Evolutionary conservation across 2,113 vertebrate species (phyloP), one percentile per base, ranked within the genome.

Genomic region (Takifugu flavidus): DNA sequence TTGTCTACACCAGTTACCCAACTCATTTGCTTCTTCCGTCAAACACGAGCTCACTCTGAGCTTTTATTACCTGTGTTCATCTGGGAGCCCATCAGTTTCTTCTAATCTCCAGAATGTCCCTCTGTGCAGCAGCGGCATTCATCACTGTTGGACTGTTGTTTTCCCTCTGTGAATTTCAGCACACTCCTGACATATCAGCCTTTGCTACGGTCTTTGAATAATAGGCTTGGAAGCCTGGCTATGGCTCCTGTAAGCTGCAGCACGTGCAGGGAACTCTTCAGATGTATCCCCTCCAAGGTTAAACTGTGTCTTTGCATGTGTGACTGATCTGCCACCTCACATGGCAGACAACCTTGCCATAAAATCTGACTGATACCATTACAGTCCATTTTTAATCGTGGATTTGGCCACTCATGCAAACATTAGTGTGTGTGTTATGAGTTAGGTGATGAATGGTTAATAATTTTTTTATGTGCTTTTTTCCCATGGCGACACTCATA

Each of bases 181-280:
- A 72, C 2, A 53, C 74, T 83, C 78, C 82, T 67, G 74, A 87
- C 55, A 71, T 76, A 79, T 76, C 78, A 78, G 72, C 72, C 20
- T 20, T 61, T 56, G 65, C 66, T 69, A 58, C 56, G 57, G n/a
- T 78, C 62, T 78, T 52, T 58, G 67, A 79, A 75, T 80, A 82
- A 82, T 66, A 63, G 58, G 56, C 31, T 3, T 58, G 56, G 75
- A 70, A 84, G 55, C 34, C 34, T 39, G 34, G 34, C 34, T 39
- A 10, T 39, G 7, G 34, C 1, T 11, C 5, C 28, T 15, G n/a
- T 6, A 2, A 28, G 28, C 28, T 26, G 13, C 5, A 15, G 14
- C 8, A 14, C n/a, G 34, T 39, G 34, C 7, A 39, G 34, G 34
- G 34, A 39, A 6, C 34, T 11, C 8, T 11, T 10, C 34, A 39